Evolutionary conservation across 37 sponge, comb jelly and placozoan species (phyloP).

Genomic region (Theonella swinhoei): DNA sequence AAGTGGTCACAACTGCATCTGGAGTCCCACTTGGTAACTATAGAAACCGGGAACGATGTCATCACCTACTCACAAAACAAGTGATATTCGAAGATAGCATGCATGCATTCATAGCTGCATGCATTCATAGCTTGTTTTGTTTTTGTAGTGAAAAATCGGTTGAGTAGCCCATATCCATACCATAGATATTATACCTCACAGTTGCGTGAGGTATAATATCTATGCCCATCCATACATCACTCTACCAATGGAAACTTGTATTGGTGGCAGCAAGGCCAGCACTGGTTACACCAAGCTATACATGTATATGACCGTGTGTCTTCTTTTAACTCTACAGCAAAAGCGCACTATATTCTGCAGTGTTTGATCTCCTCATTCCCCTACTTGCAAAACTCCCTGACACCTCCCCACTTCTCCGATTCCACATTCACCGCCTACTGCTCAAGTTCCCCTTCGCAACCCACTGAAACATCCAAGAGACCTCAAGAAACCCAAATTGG

Average conservation of each 20-base stretch:
- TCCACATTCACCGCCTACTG: too few species aligned
- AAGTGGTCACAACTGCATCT: background rate
- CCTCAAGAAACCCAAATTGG: too few species aligned
- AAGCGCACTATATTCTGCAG: background rate
- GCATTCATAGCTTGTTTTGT: background rate
- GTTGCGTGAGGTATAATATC: too few species aligned
- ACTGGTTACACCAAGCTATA: background rate
- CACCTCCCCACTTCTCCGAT: too few species aligned
- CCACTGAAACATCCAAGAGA: too few species aligned
- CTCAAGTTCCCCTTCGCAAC: too few species aligned
- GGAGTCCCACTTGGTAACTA: background rate
- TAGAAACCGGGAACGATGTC: background rate
- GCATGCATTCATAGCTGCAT: too few species aligned
- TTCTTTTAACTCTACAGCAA: background rate
- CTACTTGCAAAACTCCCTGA: background rate
- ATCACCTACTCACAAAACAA: background rate
- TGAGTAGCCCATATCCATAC: too few species aligned
- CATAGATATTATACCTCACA: too few species aligned
- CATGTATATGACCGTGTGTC: too few species aligned
- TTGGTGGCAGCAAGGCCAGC: background rate
- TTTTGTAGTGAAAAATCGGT: background rate
- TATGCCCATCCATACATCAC: too few species aligned
- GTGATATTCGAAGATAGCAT: too few species aligned
- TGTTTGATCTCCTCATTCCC: background rate
- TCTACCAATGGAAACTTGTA: background rate